Base-by-base conservation (phyloP, 1,140 invertebrate species). In the Ectropis grisescens region DNA sequence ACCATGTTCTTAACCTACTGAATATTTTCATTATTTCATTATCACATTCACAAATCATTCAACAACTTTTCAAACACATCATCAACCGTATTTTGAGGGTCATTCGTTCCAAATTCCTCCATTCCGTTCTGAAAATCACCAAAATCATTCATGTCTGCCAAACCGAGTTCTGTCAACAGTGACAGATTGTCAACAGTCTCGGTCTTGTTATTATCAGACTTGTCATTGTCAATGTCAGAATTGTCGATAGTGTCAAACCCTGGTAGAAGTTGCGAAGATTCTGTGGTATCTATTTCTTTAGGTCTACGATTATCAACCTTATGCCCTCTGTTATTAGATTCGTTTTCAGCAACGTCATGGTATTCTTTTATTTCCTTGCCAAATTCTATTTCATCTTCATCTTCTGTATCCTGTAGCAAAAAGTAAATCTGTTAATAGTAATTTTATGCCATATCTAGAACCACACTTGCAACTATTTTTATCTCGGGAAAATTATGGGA, bases 311-410 rank as follows among this genome's bases (percentile, higher is more conserved):
- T 78, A 1, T 37, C 5, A 0, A 47, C 34, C 49, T 62, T 72
- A 0, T 6, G 41, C 15, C 5, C 64, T 50, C 56, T 65, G 9
- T 72, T 61, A 6, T 6, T 10, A 7, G 2, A 2, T 3, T 6
- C 6, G 3, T 56, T 52, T 3, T 75, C 65, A 2, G 51, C 47
- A 8, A 68, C 31, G 26, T 81, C 76, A 41, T 78, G 70, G 31
- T 81, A 74, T 38, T 81, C 76, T 48, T 70, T 54, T 11, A 78
- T 68, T 50, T 81, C 72, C 49, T 66, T 78, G 0, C 38, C 76
- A 34, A 54, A 74, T 58, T 81, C 76, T 29, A 81, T 58, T 14
- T 80, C 75, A 42, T 71, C 69, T n/a, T 78, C 74, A 9, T 76
- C 75, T 3, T 80, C 24, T 9, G 19, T 22, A 22, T 22, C 19